These are phyloP conservation scores for Sanderia malayensis DNA, from an alignment of 30 jellyfish, hydroid and myxozoan genomes.

Conservation along the genomic window DNA sequence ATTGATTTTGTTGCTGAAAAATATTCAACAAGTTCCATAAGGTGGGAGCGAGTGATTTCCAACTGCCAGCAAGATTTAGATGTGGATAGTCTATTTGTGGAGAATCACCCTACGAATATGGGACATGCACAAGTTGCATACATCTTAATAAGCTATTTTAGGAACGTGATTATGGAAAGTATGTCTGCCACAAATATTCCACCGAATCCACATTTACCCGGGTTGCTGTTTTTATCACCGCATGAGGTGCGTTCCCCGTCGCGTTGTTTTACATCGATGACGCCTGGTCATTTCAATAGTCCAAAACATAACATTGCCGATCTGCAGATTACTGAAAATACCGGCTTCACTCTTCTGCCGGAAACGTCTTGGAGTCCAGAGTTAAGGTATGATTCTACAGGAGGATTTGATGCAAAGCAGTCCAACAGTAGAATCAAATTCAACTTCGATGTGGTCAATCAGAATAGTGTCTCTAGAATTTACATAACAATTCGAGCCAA, in stretches of 20 bases:
- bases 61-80: neutral
- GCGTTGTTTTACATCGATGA: conserved; percentile 69
- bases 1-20: conserved; percentile 47
- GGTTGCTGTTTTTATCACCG: conserved; percentile 28
- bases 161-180: conserved; percentile 3
- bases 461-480: conserved; percentile 20
- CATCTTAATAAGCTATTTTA: conserved; percentile 56
- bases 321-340: conserved; percentile 25
- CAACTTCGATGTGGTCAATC: conserved; percentile 25
- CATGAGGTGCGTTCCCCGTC: conserved; percentile 13
- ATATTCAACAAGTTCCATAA: conserved; percentile 33
- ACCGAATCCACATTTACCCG: conserved; percentile 27
- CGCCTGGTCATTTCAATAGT: conserved; percentile 51
- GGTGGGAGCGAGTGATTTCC: conserved; percentile 53
- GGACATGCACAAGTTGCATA: conserved; percentile 93
- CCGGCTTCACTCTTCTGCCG: conserved; percentile 50
- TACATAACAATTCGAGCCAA: conserved; percentile 59
- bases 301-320: conserved; percentile 57
- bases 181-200: neutral
- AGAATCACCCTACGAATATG: conserved; percentile 79
- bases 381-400: conserved; percentile 64
- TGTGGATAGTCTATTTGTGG: conserved; percentile 42
- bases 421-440: conserved; percentile 21
- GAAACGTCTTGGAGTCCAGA: conserved; percentile 67
- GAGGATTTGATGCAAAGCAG: conserved; percentile 60